These are phyloP conservation scores for Campylomormyrus tamandua DNA, from an alignment of 2,113 vertebrate genomes.

Conservation along the genomic window DNA sequence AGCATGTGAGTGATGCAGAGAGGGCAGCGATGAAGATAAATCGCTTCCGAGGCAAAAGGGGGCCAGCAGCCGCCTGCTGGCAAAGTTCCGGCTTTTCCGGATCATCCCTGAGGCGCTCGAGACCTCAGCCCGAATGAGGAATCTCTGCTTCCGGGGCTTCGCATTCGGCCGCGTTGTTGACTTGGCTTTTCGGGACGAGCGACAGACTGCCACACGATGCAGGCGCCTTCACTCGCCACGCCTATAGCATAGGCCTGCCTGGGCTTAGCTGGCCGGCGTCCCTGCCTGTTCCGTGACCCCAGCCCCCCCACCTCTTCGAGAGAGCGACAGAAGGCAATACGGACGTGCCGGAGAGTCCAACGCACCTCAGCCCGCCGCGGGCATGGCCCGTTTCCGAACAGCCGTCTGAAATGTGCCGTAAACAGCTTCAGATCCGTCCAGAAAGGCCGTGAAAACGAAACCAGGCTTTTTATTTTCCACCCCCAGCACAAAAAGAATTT, in stretches of 20 bases:
- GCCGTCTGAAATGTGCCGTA: neutral
- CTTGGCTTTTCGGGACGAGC: neutral
- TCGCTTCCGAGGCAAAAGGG: neutral
- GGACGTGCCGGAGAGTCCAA: neutral
- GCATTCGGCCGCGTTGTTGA: no score
- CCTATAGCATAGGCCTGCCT: neutral
- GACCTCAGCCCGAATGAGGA: neutral
- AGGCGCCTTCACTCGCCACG: neutral
- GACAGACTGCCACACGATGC: neutral
- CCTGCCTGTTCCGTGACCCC: neutral
- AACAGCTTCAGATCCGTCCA: conserved; percentile 10
- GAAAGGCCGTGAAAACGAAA: conserved; percentile 10
- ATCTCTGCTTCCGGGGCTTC: neutral
- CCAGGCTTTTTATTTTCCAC: neutral
- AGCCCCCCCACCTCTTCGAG: neutral
- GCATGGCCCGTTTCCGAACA: neutral
- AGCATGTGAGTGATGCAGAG: neutral
- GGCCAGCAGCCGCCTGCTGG: neutral
- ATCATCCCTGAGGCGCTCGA: neutral
- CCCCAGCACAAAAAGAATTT: conserved; percentile 14
- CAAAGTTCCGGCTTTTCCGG: neutral
- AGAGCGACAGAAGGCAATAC: neutral
- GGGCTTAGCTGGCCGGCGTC: neutral
- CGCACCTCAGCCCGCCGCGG: neutral
- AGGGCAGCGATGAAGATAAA: conserved; percentile 17